Base-by-base conservation (phyloP, 64 coral and sea anemone species). In the Catalaphyllia jardinei region DNA sequence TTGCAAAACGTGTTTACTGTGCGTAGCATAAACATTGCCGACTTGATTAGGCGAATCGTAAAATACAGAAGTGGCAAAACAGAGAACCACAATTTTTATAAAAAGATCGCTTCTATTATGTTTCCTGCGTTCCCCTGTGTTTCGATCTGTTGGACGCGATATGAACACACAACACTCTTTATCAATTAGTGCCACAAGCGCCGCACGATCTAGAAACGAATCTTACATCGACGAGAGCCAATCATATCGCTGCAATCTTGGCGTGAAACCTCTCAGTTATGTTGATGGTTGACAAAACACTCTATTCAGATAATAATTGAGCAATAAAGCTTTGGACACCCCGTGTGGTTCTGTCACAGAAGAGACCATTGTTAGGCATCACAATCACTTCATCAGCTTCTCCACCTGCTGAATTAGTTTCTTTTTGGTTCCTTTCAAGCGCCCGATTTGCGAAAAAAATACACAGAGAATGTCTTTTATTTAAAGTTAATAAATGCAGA, bases 211-310 rank as follows among this genome's bases (percentile, higher is more conserved):
- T 51, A 24, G 33, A 79, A 30, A 79, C 60, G 79, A 83, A 65
- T 39, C 20, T 46, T 27, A 14, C 29, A 11, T 61, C 17, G 2
- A 77, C 38, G 13, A 51, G 3, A 71, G 15, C 35, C 62, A 82
- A 85, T 85, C 31, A 31, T 39, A 24, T 31, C 1, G 49, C 7
- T 33, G n/a, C 20, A 19, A 51, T 71, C 24, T 46, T 29, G 18
- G 57, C 5, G 13, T 51, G 63, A 85, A 64, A 46, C 18, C n/a
- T 85, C 19, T 24, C 11, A 85, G 11, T 85, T 71, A 71, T 33
- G 80, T 39, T 67, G 61, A 83, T 69, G 4, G 61, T 38, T 71
- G 30, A 51, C 31, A 49, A 85, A 69, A 85, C 81, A 85, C 63
- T 69, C 9, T 49, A 71, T 71, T 85, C 63, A 24, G 12, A 71